Percentiles rank a stretch among this genome's conserved stretches.
Evolutionary conservation across 2,888 invertebrate genomes (phyloP).

Genomic region (Plebejus anna): DNA sequence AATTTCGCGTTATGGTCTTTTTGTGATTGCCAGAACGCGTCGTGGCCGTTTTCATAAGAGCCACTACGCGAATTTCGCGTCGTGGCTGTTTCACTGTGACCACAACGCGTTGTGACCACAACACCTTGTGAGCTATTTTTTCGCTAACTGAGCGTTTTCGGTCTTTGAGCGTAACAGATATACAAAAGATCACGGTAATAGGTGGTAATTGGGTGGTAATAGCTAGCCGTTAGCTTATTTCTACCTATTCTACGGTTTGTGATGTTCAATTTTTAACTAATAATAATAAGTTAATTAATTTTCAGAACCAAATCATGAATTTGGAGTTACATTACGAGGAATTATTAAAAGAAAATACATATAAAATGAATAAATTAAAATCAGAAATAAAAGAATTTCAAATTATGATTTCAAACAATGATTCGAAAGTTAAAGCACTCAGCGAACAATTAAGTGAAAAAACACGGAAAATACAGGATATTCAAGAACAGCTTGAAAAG

Average conservation of each 20-base stretch:
- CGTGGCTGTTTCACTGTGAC: too few species aligned
- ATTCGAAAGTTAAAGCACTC: constrained; percentile 73
- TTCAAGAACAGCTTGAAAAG: constrained; percentile 64
- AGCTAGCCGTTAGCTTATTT: too few species aligned
- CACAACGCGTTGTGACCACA: too few species aligned
- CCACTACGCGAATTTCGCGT: too few species aligned
- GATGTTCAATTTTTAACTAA: background rate
- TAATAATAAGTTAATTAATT: constrained; percentile 34
- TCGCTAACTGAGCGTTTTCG: too few species aligned
- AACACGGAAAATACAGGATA: constrained; percentile 66
- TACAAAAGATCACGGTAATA: too few species aligned
- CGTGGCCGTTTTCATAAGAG: too few species aligned
- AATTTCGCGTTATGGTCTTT: too few species aligned
- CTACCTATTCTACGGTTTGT: background rate
- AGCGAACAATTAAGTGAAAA: constrained; percentile 69
- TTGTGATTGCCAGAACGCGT: too few species aligned
- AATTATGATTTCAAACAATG: constrained; percentile 68
- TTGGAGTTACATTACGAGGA: constrained; percentile 72
- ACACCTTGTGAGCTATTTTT: too few species aligned
- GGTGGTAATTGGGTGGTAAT: too few species aligned
- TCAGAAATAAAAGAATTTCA: constrained; percentile 61
- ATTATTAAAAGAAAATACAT: constrained; percentile 67
- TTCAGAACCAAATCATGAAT: constrained; percentile 73
- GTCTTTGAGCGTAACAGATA: too few species aligned
- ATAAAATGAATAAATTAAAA: constrained; percentile 72